phyloP scores from a whole-genome alignment of 2,888 invertebrate species.

The Heliconius ismenius region DNA sequence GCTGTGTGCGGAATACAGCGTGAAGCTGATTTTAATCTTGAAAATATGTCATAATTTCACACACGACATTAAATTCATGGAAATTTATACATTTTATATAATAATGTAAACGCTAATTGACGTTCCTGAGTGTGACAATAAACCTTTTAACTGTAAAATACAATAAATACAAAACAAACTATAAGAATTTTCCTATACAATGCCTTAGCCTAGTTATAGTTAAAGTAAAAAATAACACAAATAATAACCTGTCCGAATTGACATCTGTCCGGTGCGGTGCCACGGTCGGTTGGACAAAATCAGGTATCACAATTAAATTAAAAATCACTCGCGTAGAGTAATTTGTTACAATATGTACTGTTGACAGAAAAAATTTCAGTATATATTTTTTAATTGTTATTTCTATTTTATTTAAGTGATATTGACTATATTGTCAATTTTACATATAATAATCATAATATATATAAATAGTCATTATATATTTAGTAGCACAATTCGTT shows the following conservation, averaged over 20 bases:
- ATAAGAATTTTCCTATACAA: slow-evolving; percentile 16
- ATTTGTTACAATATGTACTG: slow-evolving; percentile 67
- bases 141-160: background rate
- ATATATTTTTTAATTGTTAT: background rate
- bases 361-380: slow-evolving; percentile 49
- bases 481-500: no score
- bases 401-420: background rate
- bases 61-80: no score
- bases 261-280: slow-evolving; percentile 72
- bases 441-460: no score
- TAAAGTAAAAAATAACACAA: slow-evolving; percentile 39
- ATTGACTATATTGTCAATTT: no score
- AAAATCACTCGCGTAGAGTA: slow-evolving; percentile 74
- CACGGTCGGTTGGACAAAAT: slow-evolving; percentile 74
- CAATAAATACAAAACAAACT: background rate
- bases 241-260: slow-evolving; percentile 67
- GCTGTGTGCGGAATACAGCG: no score
- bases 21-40: no score
- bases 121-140: background rate
- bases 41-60: no score
- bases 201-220: slow-evolving; percentile 26
- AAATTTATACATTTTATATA: no score
- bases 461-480: background rate
- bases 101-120: background rate
- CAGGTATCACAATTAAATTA: slow-evolving; percentile 81